These are phyloP conservation scores for Ochlodes sylvanus DNA, from an alignment of 2,888 invertebrate genomes.

Conservation along the genomic window DNA sequence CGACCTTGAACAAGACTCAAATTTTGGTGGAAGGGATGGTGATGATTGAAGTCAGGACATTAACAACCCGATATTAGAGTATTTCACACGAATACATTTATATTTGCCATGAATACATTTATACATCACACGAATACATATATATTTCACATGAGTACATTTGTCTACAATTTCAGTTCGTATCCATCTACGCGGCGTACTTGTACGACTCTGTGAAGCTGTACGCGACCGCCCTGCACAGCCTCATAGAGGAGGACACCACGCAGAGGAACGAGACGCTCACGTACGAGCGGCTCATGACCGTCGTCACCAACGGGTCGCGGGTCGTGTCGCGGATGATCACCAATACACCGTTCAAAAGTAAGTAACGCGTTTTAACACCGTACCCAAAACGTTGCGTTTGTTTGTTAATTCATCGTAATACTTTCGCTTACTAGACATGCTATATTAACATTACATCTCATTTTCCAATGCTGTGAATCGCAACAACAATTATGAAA, in stretches of 20 bases:
- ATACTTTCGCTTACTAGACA: no score
- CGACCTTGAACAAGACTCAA: no score
- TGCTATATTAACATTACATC: no score
- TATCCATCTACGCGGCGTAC: slow-evolving; percentile 96
- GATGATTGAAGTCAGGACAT: no score
- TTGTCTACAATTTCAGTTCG: slow-evolving; percentile 86
- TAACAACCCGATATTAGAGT: no score
- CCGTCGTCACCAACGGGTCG: slow-evolving; percentile 93
- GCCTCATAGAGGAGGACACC: slow-evolving; percentile 86
- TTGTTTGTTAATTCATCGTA: no score
- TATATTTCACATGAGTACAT: slow-evolving; percentile 20
- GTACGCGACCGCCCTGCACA: slow-evolving; percentile 94
- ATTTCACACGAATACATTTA: slow-evolving; percentile 21
- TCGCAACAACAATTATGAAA: no score
- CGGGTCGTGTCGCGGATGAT: slow-evolving; percentile 95
- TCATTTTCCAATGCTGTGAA: no score
- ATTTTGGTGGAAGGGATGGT: no score
- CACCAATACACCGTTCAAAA: slow-evolving; percentile 92
- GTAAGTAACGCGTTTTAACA: slow-evolving; percentile 87
- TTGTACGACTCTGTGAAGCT: slow-evolving; percentile 97
- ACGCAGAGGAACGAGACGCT: slow-evolving; percentile 66
- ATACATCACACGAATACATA: slow-evolving; percentile 18
- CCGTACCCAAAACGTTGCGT: no score
- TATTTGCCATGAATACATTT: slow-evolving; percentile 17
- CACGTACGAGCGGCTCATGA: slow-evolving; percentile 87